Base-by-base conservation (phyloP, 2,797 vertebrate genomes). In the Meriones psammophilus region DNA sequence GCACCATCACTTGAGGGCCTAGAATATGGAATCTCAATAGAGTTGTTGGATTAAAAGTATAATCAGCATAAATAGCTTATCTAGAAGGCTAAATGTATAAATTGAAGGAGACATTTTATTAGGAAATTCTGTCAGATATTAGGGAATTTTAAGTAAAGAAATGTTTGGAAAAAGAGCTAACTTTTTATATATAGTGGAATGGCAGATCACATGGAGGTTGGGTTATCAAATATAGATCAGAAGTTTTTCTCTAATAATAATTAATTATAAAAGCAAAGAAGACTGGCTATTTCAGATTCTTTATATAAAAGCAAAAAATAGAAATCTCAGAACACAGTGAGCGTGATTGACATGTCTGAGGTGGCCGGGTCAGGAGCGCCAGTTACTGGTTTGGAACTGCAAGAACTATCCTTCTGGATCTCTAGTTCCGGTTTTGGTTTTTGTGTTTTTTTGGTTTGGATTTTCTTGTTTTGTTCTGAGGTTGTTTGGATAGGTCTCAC, bases 61-160 rank as follows among this genome's bases (percentile, higher is more conserved):
- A 54, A 80, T 90, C 78, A 89, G 14, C 91, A 79, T 33, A 42
- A n/a, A n/a, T 78, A 81, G 15, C 24, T 85, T 81, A 64, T 84
- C 77, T 91, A 54, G 76, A 91, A 88, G 22, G 66, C 15, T 84
- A 14, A 28, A 36, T 89, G 24, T 80, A 78, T 69, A 92, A 2
- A 69, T 3, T 42, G n/a, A 88, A 80, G 42, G 54, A 88, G 33
- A 84, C 69, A 24, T 96, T 92, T 54, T 86, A 2, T 94, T 62
- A 36, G 17, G 79, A 62, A 78, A 83, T 84, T 89, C 13, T 91
- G 46, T 66, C 73, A 30, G 12, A 69, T 91, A 95, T 94, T 13
- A 74, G 74, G 28, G 86, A 86, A 78, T 91, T 81, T 91, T 81
- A 18, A 89, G 33, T 64, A 89, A 71, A 89, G 39, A 87, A 94